A percentile compares a stretch with the other conserved stretches of the same genome.
These are phyloP conservation scores for Anastatus disparis DNA, from an alignment of 1,140 invertebrate genomes.

Conservation along the genomic window DNA sequence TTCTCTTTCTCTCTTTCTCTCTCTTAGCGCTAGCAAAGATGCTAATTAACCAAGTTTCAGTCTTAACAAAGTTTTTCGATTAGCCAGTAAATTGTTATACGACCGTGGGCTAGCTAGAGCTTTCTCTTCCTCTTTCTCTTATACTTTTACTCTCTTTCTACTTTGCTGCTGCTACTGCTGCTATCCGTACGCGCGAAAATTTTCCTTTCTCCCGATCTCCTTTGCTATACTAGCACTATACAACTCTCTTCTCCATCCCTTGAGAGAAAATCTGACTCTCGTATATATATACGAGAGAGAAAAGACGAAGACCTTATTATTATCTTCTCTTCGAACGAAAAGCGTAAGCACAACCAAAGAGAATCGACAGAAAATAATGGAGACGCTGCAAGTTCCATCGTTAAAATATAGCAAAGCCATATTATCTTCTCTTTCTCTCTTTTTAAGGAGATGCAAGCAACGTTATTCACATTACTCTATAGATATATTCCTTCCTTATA, in stretches of 20 bases:
- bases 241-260: background rate
- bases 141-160: background rate
- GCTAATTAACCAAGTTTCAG: conserved; percentile 63
- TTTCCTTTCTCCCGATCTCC: background rate
- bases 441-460: background rate
- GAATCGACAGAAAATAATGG: conserved; percentile 55
- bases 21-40: conserved; percentile 53
- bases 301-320: conserved; percentile 46
- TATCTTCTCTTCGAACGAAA: conserved; percentile 49
- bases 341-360: conserved; percentile 36
- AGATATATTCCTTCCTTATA: background rate
- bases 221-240: background rate
- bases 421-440: background rate
- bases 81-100: conserved; percentile 61
- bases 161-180: no score
- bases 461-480: background rate
- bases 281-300: background rate
- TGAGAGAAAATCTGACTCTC: background rate
- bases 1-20: no score
- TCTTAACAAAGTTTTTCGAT: conserved; percentile 63
- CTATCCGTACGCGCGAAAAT: background rate
- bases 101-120: conserved; percentile 44
- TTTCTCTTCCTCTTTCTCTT: background rate
- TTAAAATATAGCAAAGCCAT: conserved; percentile 46
- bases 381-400: conserved; percentile 52